These are phyloP conservation scores for Pogonognathellus flavescens DNA, from an alignment of 1,140 invertebrate genomes.

Conservation along the genomic window DNA sequence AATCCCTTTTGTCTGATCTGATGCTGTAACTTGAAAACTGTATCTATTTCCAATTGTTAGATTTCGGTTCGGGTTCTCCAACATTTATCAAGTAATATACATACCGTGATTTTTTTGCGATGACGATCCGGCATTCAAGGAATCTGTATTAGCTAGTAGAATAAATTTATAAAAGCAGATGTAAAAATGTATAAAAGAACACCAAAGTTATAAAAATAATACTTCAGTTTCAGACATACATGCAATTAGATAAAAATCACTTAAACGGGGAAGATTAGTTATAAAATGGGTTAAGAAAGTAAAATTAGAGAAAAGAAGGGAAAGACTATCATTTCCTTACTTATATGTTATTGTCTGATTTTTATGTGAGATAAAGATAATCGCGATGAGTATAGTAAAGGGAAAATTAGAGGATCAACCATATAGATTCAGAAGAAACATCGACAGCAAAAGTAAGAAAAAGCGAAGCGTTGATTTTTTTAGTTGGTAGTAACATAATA, in stretches of 20 bases:
- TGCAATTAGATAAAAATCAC: too few relatives aligned
- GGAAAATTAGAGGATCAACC: conserved; percentile 1
- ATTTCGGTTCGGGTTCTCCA: too few relatives aligned
- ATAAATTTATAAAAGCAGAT: too few relatives aligned
- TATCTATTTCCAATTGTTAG: not conserved
- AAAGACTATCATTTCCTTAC: conserved; percentile 17
- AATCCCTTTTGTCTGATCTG: not conserved
- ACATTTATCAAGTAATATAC: too few relatives aligned
- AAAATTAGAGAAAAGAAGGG: not conserved
- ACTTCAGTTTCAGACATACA: too few relatives aligned
- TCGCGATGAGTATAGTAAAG: not conserved
- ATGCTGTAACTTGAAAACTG: not conserved
- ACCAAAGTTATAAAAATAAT: too few relatives aligned
- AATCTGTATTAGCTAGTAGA: too few relatives aligned
- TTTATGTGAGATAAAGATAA: conserved; percentile 17
- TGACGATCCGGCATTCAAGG: too few relatives aligned
- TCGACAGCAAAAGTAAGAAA: not conserved
- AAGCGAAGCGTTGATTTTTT: not conserved
- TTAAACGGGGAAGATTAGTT: not conserved
- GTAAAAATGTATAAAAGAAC: too few relatives aligned
- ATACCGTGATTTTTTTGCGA: too few relatives aligned
- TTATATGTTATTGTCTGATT: conserved; percentile 31
- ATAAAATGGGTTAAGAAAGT: not conserved
- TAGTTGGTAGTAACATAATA: not conserved
- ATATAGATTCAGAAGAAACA: not conserved